phyloP scores from a whole-genome alignment of 1,140 invertebrate species.

The Himalopsyche phryganea region DNA sequence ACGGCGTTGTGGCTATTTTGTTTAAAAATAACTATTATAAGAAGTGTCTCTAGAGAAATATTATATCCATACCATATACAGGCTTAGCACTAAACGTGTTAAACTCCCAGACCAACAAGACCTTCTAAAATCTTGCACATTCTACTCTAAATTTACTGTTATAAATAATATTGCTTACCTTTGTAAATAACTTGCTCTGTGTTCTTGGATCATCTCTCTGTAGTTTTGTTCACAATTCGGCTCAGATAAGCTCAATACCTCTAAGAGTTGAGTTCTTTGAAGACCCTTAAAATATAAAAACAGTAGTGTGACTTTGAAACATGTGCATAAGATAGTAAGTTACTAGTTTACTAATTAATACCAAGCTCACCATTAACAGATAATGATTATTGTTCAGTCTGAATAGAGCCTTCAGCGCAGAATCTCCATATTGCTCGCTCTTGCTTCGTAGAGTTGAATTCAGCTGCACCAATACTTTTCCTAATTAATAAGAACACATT shows the following conservation, averaged over 20 bases:
- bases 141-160: too few relatives aligned
- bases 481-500: slow-evolving; percentile 48
- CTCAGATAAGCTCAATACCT: slow-evolving; percentile 73
- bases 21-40: too few relatives aligned
- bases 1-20: too few relatives aligned
- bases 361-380: slow-evolving; percentile 62
- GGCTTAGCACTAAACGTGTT: too few relatives aligned
- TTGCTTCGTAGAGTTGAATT: slow-evolving; percentile 80
- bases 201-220: slow-evolving; percentile 76
- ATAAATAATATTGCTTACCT: too few relatives aligned
- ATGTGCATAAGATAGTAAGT: too few relatives aligned
- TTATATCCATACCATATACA: too few relatives aligned
- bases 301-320: too few relatives aligned
- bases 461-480: slow-evolving; percentile 81
- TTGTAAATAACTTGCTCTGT: slow-evolving; percentile 73
- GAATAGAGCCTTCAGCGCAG: slow-evolving; percentile 80
- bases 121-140: too few relatives aligned
- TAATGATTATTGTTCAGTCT: slow-evolving; percentile 92
- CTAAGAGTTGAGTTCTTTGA: slow-evolving; percentile 77
- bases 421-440: slow-evolving; percentile 80
- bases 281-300: slow-evolving; percentile 58
- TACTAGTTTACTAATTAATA: too few relatives aligned
- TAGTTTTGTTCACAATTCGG: slow-evolving; percentile 81
- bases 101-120: too few relatives aligned
- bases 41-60: too few relatives aligned